These are phyloP conservation scores for Octonoba sinensis DNA, from an alignment of 2,888 invertebrate species.

Conservation along the genomic window DNA sequence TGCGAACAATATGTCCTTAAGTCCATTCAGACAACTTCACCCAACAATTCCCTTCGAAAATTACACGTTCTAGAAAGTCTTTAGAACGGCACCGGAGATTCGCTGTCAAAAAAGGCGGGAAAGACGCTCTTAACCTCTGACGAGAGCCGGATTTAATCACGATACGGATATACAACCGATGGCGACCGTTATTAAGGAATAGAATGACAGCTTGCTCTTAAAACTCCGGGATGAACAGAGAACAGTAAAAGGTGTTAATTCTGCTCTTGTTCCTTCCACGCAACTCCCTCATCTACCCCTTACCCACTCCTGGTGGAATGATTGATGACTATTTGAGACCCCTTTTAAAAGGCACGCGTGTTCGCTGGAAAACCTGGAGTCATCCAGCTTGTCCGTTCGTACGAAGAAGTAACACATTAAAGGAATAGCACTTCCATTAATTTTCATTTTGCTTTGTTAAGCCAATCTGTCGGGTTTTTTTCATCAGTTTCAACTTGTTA, in stretches of 20 bases:
- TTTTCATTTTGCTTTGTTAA: conserved; percentile 64
- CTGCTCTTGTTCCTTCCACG: conserved; percentile 32
- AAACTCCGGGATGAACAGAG: conserved; percentile 18
- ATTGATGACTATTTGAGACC: conserved; percentile 63
- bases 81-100: conserved; percentile 47
- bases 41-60: conserved; percentile 13
- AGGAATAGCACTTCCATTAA: conserved; percentile 54
- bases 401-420: conserved; percentile 49
- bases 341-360: conserved; percentile 63
- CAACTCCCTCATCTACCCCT: conserved; percentile 27
- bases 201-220: conserved; percentile 57
- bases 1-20: too few species aligned
- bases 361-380: conserved; percentile 16
- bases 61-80: conserved; percentile 49
- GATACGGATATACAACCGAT: conserved; percentile 52
- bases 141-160: conserved; percentile 58
- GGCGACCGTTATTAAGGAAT: conserved; percentile 61
- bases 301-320: conserved; percentile 26
- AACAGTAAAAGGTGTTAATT: conserved; percentile 62
- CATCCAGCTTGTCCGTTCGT: conserved; percentile 30
- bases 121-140: conserved; percentile 57
- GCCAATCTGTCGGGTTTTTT: conserved; percentile 37
- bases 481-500: conserved; percentile 9
- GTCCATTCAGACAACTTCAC: too few species aligned
- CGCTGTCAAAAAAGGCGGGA: conserved; percentile 48